Conservation (phyloP, 2,888 invertebrate genomes). For the Acleris cristana region DNA sequence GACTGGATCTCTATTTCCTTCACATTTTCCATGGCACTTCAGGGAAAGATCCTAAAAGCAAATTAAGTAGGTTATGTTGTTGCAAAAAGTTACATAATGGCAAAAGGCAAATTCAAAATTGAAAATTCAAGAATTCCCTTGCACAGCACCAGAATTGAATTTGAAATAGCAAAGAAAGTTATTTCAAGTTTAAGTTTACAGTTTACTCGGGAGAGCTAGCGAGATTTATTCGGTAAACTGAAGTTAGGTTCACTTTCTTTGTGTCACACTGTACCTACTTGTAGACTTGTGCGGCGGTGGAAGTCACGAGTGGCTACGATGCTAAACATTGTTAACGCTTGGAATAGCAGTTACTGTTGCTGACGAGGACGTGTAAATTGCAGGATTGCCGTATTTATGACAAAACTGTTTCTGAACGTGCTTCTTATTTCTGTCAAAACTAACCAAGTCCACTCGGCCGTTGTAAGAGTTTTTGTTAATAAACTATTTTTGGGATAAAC, state of each 20-base stretch:
- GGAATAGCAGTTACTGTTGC: neutral
- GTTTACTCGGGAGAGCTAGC: slow-evolving; percentile 55
- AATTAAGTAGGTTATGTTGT: neutral
- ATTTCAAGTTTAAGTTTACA: slow-evolving; percentile 43
- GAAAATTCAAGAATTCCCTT: slow-evolving; percentile 41
- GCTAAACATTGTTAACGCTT: neutral
- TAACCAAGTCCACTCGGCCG: too few relatives aligned
- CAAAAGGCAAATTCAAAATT: slow-evolving; percentile 25
- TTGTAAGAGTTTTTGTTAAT: too few relatives aligned
- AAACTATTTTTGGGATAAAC: too few relatives aligned
- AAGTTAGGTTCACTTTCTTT: slow-evolving; percentile 67
- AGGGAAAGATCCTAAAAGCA: neutral
- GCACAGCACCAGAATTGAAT: slow-evolving; percentile 52
- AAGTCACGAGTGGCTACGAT: slow-evolving; percentile 4
- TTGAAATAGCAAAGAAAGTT: slow-evolving; percentile 52
- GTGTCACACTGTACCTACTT: slow-evolving; percentile 66
- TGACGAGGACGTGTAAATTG: neutral
- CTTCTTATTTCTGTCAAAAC: too few relatives aligned
- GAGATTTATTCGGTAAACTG: slow-evolving; percentile 69
- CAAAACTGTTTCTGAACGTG: too few relatives aligned
- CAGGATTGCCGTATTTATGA: neutral
- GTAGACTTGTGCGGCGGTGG: slow-evolving; percentile 35
- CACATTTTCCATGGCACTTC: neutral
- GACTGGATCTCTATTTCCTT: neutral
- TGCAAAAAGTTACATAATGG: slow-evolving; percentile 19